Conservation (phyloP, 2,888 invertebrate species). For the Drosophila yooni region DNA sequence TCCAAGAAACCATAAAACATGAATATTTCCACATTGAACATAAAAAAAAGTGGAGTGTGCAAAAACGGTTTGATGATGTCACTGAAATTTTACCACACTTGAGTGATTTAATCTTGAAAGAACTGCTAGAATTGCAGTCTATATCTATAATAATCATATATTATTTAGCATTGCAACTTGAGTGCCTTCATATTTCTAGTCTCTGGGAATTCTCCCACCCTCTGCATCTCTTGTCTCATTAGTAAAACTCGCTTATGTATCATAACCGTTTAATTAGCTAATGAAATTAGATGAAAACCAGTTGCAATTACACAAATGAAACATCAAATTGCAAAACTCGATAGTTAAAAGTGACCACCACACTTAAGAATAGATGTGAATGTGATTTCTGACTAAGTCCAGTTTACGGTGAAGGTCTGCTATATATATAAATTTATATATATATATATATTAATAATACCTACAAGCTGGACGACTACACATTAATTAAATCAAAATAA, state of each 20-base stretch:
- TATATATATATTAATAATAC: constrained; percentile 16
- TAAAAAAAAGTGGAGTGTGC: constrained; percentile 4
- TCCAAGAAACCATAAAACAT: constrained; percentile 22
- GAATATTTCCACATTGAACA: constrained; percentile 4
- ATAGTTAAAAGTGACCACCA: not conserved
- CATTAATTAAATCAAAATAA: constrained; percentile 44
- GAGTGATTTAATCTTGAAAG: constrained; percentile 34
- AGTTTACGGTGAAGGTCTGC: constrained; percentile 53
- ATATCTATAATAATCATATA: constrained; percentile 15
- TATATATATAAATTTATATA: not conserved
- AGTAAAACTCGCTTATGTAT: constrained; percentile 26
- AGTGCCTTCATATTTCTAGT: constrained; percentile 43
- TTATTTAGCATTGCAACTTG: constrained; percentile 57
- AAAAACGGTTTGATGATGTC: constrained; percentile 52
- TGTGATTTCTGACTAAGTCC: constrained; percentile 34
- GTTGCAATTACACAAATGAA: constrained; percentile 25
- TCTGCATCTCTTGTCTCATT: not conserved
- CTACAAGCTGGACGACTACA: constrained; percentile 34
- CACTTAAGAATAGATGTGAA: constrained; percentile 20
- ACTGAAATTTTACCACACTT: constrained; percentile 23
- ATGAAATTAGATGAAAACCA: constrained; percentile 30
- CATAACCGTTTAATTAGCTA: constrained; percentile 37
- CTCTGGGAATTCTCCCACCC: not conserved
- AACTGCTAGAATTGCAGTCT: constrained; percentile 28
- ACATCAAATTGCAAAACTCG: constrained; percentile 7